phyloP scores from a whole-genome alignment of 2,888 invertebrate genomes.

The Ptilodon capucinus region DNA sequence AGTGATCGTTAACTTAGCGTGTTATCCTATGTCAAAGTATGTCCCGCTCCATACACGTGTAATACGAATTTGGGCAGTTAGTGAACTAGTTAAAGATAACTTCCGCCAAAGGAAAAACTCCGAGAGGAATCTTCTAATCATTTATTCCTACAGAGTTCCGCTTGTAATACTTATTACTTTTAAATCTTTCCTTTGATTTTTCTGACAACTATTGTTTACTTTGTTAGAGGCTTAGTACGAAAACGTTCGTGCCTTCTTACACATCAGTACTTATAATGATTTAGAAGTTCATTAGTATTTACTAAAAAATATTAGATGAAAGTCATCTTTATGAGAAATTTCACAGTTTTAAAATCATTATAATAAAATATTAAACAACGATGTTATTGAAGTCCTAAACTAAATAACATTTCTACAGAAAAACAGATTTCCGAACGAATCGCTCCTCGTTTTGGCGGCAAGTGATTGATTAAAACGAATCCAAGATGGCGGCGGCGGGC shows the following conservation, averaged over 20 bases:
- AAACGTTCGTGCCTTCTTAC: too few relatives aligned
- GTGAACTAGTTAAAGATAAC: slow-evolving; percentile 22
- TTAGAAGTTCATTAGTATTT: too few relatives aligned
- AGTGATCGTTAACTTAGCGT: too few relatives aligned
- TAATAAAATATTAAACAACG: too few relatives aligned
- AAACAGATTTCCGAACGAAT: slow-evolving; percentile 3
- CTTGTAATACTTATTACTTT: background rate
- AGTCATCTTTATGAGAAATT: too few relatives aligned
- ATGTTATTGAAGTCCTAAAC: too few relatives aligned
- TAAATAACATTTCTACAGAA: background rate
- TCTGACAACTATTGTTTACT: background rate
- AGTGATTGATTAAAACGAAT: slow-evolving; percentile 32
- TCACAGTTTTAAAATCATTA: too few relatives aligned
- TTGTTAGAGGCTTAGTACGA: too few relatives aligned
- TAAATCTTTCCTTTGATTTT: background rate
- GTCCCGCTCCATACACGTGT: background rate
- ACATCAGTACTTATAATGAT: too few relatives aligned
- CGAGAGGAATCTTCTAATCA: slow-evolving; percentile 20
- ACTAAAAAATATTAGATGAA: too few relatives aligned
- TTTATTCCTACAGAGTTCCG: slow-evolving; percentile 16
- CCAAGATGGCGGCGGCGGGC: slow-evolving; percentile 24
- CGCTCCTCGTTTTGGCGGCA: slow-evolving; percentile 5
- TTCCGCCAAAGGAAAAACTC: slow-evolving; percentile 19
- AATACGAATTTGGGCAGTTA: slow-evolving; percentile 10
- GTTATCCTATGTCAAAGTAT: too few relatives aligned